Conservation (phyloP, 2,113 vertebrate genomes). For the Clarias macrocephalus region DNA sequence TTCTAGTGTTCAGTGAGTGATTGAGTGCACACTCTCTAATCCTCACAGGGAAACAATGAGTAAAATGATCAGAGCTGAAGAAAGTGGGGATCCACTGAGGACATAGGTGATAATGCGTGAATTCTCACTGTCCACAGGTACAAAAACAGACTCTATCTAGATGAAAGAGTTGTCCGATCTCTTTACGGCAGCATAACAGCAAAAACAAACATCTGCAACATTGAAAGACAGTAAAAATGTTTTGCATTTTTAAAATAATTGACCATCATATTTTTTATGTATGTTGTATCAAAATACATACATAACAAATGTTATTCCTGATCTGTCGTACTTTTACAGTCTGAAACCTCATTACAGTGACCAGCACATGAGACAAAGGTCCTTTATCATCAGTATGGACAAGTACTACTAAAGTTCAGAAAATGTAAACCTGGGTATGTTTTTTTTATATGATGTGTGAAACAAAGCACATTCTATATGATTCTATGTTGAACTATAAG, state of each 20-base stretch:
- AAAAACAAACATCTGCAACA: neutral
- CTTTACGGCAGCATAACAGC: neutral
- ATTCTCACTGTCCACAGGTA: slow-evolving; percentile 40
- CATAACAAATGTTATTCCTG: neutral
- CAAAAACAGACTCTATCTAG: slow-evolving; percentile 13
- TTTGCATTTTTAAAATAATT: no score
- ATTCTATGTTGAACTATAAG: neutral
- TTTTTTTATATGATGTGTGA: neutral
- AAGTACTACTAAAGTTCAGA: neutral
- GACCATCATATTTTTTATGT: neutral
- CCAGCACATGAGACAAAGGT: neutral
- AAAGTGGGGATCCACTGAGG: slow-evolving; percentile 31
- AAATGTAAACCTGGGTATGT: neutral
- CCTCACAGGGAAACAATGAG: slow-evolving; percentile 21
- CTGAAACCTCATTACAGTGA: neutral
- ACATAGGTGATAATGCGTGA: slow-evolving; percentile 41
- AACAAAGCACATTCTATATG: neutral
- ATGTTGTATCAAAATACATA: neutral
- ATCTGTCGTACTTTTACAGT: neutral
- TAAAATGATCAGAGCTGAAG: slow-evolving; percentile 16
- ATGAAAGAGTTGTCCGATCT: neutral
- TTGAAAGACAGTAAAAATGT: neutral
- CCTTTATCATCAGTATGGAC: neutral
- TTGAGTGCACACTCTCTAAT: slow-evolving; percentile 13
- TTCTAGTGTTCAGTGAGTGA: slow-evolving; percentile 15